These are phyloP conservation scores for Oreochromis aureus DNA, from an alignment of 2,113 vertebrate species.

Conservation along the genomic window DNA sequence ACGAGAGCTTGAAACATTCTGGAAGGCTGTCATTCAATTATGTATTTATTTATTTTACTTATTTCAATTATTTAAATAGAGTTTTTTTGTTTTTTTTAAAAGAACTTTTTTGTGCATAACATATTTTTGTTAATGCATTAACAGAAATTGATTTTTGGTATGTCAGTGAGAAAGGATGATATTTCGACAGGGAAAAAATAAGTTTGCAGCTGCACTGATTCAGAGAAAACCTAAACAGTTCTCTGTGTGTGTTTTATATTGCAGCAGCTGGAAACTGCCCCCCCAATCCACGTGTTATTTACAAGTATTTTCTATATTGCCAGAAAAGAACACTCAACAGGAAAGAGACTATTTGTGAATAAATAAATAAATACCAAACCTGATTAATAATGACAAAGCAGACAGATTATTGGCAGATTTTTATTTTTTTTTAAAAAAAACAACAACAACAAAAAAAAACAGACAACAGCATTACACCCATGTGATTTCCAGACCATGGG, in stretches of 20 bases:
- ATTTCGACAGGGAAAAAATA: not conserved
- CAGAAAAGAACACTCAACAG: not conserved
- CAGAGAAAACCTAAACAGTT: not conserved
- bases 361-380: not conserved
- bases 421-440: not conserved
- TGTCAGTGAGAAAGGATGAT: not conserved
- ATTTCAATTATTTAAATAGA: not conserved
- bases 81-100: not conserved
- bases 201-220: not conserved
- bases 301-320: not conserved
- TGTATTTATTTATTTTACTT: not conserved
- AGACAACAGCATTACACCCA: not conserved
- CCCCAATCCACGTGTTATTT: not conserved
- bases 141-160: not conserved
- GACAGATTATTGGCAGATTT: not conserved
- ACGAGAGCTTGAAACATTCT: not conserved
- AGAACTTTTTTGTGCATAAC: not conserved
- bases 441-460: not conserved
- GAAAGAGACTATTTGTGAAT: not conserved
- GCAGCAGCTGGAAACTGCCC: not conserved
- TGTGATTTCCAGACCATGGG: not conserved
- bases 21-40: not conserved
- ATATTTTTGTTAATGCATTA: not conserved
- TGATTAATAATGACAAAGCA: not conserved
- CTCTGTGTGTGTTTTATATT: not conserved